Evolutionary conservation across 2,888 invertebrate genomes (phyloP), one percentile per base, ranked within the genome.

Genomic region (Cephus spinipes): DNA sequence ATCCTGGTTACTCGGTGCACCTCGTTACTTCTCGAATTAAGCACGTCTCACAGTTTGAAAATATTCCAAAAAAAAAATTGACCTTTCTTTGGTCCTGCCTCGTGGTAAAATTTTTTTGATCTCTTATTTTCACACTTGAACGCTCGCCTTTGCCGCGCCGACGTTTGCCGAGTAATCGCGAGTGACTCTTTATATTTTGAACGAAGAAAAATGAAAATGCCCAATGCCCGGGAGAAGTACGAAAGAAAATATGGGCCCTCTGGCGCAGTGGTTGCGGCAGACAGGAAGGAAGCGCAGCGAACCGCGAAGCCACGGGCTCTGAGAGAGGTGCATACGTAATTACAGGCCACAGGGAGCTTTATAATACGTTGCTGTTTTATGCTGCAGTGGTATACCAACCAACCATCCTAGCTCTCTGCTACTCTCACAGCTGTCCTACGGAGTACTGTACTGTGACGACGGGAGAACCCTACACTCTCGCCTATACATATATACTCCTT

Each of bases 271-370:
- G 88, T 87, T 88, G 89, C 89, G 84, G 82, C 81, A 85, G 90
- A 90, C 90, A 90, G 91, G 90, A 91, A 91, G 91, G 90, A 91
- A 91, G 90, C 90, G 90, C 90, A 89, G 87, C 90, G 87, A 89
- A 90, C 90, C 90, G 91, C 87, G 88, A 88, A 89, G 90, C 89
- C 86, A 86, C 87, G 85, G 87, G 86, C 85, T 86, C 87, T 83
- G 83, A 84, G 87, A 89, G 89, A 88, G 89, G 88, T 90, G 89
- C 89, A 89, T 90, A 87, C 88, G 87, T 91, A 89, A 90, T 90
- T 90, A 87, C 88, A 86, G 88, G 86, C 87, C 88, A 85, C 89
- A 80, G 82, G 84, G 81, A 83, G 84, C 83, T 68, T 75, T 68
- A 36, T 68, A 75, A 68, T 36, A 36, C 74, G 74, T 30, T 83